phyloP scores from a whole-genome alignment of 2,113 vertebrate genomes.

The Cygnus atratus region DNA sequence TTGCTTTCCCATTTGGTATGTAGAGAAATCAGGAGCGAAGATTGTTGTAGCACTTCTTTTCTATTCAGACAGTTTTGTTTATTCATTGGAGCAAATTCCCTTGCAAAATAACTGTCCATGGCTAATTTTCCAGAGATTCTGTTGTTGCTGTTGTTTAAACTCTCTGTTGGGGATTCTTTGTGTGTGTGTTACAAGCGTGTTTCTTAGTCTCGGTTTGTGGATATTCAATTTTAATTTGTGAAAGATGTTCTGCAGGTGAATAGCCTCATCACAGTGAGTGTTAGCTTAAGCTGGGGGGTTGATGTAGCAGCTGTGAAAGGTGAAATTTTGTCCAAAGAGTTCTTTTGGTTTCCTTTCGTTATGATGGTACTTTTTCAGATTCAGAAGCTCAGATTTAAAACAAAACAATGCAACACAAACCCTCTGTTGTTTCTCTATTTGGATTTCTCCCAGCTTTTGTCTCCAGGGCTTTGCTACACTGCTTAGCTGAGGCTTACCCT shows the following conservation, averaged over 20 bases:
- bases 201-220: background rate
- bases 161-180: background rate
- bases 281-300: background rate
- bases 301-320: background rate
- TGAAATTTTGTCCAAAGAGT: background rate
- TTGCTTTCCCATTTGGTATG: background rate
- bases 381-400: background rate
- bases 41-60: background rate
- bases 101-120: background rate
- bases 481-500: background rate
- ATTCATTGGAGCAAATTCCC: background rate
- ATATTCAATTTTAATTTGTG: background rate
- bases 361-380: background rate
- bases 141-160: background rate
- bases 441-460: constrained; percentile 15
- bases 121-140: background rate
- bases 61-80: background rate
- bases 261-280: background rate
- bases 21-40: background rate
- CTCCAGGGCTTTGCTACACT: background rate
- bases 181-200: background rate
- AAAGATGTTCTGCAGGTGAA: background rate
- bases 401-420: background rate
- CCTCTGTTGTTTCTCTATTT: background rate
- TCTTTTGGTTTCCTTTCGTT: background rate